Evolutionary conservation across 2,797 vertebrate species (phyloP).

Genomic region (Gobionotothen gibberifrons): DNA sequence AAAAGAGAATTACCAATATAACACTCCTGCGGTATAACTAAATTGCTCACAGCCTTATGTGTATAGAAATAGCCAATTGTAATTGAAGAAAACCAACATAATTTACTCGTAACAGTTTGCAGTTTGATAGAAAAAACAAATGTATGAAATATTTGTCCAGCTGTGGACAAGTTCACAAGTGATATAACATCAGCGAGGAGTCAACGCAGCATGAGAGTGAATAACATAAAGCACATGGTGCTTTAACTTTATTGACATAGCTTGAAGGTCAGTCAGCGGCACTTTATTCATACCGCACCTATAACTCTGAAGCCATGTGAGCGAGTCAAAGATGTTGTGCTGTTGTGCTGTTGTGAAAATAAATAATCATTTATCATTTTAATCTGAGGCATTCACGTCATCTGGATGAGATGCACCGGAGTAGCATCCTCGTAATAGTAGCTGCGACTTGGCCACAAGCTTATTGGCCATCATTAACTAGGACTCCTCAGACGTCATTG

Average conservation of each 20-base stretch:
- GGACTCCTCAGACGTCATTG: no score
- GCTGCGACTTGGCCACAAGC: not conserved
- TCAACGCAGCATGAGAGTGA: slow-evolving; percentile 43
- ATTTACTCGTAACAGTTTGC: not conserved
- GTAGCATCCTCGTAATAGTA: not conserved
- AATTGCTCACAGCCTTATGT: not conserved
- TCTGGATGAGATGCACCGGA: not conserved
- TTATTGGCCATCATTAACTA: not conserved
- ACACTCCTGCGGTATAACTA: not conserved
- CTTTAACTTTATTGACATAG: slow-evolving; percentile 57
- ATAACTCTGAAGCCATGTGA: slow-evolving; percentile 35
- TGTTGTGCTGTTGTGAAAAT: slow-evolving; percentile 50
- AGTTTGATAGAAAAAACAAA: slow-evolving; percentile 11
- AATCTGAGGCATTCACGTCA: slow-evolving; percentile 3
- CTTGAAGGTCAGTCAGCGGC: slow-evolving; percentile 51
- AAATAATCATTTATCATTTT: slow-evolving; percentile 38
- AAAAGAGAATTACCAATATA: slow-evolving; percentile 10
- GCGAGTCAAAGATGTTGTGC: slow-evolving; percentile 5
- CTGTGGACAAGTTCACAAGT: slow-evolving; percentile 31
- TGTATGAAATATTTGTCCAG: slow-evolving; percentile 16
- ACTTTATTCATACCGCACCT: slow-evolving; percentile 50
- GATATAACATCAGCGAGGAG: slow-evolving; percentile 34
- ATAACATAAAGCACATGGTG: slow-evolving; percentile 64
- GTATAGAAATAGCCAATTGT: not conserved
- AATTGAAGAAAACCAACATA: not conserved